These are phyloP conservation scores for Enteromius radiatus DNA, from an alignment of 2,797 vertebrate genomes.

Conservation along the genomic window DNA sequence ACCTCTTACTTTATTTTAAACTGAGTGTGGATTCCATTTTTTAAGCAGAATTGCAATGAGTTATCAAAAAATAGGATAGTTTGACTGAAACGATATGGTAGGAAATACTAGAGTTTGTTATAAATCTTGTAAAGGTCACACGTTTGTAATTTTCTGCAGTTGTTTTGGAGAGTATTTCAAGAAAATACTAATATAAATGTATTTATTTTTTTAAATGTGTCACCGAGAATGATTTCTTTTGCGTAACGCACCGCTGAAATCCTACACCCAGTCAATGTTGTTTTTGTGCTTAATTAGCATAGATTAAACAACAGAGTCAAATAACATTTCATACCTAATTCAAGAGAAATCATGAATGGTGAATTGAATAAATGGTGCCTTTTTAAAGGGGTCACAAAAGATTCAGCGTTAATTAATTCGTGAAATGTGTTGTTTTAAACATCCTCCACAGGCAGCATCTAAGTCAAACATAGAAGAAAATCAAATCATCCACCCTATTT, in stretches of 20 bases:
- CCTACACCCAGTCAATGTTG: not conserved
- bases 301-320: not conserved
- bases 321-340: not conserved
- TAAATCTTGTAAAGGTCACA: not conserved
- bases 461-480: not conserved
- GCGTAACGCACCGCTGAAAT: not conserved
- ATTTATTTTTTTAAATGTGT: not conserved
- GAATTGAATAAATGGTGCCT: not conserved
- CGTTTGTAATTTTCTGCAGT: not conserved
- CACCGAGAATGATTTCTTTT: not conserved
- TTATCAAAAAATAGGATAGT: not conserved
- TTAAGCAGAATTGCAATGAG: not conserved
- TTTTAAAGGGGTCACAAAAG: not conserved
- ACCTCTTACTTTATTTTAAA: not conserved
- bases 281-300: slow-evolving; percentile 3
- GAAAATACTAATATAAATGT: no score
- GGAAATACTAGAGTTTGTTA: not conserved
- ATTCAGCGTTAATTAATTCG: not conserved
- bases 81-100: not conserved
- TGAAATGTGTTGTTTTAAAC: not conserved
- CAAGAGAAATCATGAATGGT: not conserved
- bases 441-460: not conserved
- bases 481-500: not conserved
- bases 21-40: not conserved
- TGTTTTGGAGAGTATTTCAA: not conserved